Evolutionary conservation across 2,888 invertebrate genomes (phyloP), one percentile per base, ranked within the genome.

Genomic region (Nymphalis c-album): DNA sequence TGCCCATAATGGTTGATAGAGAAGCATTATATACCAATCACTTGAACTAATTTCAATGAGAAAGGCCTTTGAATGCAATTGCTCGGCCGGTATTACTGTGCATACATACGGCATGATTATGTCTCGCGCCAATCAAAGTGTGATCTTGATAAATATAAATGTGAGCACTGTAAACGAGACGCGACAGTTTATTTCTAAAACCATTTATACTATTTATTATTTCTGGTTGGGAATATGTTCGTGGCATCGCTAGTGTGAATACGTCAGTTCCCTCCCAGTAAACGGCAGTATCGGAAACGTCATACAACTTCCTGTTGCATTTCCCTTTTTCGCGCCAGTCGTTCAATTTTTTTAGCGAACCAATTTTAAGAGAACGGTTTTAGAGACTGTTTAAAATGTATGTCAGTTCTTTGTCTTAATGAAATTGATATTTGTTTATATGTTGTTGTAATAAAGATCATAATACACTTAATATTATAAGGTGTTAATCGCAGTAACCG

Each of bases 1-100:
- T 51, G 35, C 22, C 40, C 40, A 22, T 60, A 68, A 20, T 48
- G 57, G 57, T 70, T 63, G 58, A 68, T 69, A 59, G 31, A 63
- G 55, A 31, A 26, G 63, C 60, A 63, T 71, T 66, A 63, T 58
- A 58, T 66, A 51, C 58, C 68, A 68, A 71, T 63, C 68, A 71
- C 68, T 68, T 65, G 65, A 63, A 51, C 65, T 67, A 60, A 62
- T 71, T 69, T 67, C 55, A 69, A 68, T 66, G 60, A 68, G 67
- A 69, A 67, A 71, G 69, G 64, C 64, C 71, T 71, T 64, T 69
- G 69, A 64, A 64, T 66, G 62, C 53, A 63, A 60, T 61, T 51
- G 60, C 60, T n/a, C 22, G n/a, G 57, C 60, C 45, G 61, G 59
- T 47, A 67, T 63, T 64, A 69, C 50, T 20, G n/a, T 67, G 58